Percentiles rank a stretch among this genome's conserved stretches.
These are phyloP conservation scores for Solea senegalensis DNA, from an alignment of 2,113 vertebrate genomes.

Conservation along the genomic window DNA sequence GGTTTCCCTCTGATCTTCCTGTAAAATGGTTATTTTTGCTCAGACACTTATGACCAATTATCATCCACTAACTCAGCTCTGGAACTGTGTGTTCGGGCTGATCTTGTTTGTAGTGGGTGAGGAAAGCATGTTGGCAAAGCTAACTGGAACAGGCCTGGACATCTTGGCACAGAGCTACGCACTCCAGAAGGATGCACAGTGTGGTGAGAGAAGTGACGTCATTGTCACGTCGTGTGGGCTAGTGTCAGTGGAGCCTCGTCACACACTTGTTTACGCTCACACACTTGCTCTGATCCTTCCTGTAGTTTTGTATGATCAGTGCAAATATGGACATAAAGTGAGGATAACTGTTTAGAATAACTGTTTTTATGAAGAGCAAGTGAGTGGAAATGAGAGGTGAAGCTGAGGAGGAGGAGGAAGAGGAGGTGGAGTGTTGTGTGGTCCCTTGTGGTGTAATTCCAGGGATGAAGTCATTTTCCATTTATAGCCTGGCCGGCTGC, in stretches of 20 bases:
- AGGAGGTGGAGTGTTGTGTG: conserved; percentile 61
- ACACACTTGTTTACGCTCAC: conserved; percentile 56
- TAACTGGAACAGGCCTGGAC: conserved; percentile 46
- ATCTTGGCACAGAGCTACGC: conserved; percentile 61
- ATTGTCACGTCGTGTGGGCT: conserved; percentile 76
- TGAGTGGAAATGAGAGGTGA: conserved; percentile 48
- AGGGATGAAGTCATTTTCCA: conserved; percentile 82
- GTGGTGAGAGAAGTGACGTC: conserved; percentile 74
- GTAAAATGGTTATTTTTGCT: conserved; percentile 5
- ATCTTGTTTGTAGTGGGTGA: conserved; percentile 34
- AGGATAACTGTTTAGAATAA: conserved; percentile 24
- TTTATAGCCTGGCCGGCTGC: conserved; percentile 77
- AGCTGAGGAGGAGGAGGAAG: conserved; percentile 57
- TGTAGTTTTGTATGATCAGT: conserved; percentile 17
- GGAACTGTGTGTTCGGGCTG: conserved; percentile 4
- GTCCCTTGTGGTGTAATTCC: conserved; percentile 71
- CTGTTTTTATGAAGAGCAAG: conserved; percentile 42
- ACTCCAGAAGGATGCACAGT: conserved; percentile 78
- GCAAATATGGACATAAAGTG: conserved; percentile 20
- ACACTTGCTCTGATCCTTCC: neutral
- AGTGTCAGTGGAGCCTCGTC: conserved; percentile 65
- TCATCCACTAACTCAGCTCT: conserved; percentile 17
- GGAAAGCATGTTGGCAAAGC: conserved; percentile 33
- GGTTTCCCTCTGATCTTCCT: conserved; percentile 5
- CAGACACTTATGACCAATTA: conserved; percentile 2